These are phyloP conservation scores for Haliclona indistincta DNA, from an alignment of 37 sponge, comb jelly and placozoan genomes.

Conservation along the genomic window DNA sequence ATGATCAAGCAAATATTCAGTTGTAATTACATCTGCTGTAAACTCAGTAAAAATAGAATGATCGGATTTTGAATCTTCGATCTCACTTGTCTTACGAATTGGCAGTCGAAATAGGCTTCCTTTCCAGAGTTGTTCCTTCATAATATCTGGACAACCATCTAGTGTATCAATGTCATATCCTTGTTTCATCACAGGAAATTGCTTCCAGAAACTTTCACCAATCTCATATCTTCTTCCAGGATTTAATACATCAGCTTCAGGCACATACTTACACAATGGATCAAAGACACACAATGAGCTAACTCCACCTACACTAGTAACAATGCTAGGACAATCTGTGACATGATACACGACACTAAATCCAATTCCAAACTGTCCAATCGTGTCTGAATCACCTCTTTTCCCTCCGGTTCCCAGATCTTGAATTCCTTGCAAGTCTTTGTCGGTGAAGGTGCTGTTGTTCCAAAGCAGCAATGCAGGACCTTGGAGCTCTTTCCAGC, in stretches of 20 bases:
- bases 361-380: constrained; percentile 78
- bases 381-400: constrained; percentile 36
- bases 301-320: too few species aligned
- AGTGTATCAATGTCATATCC: constrained; percentile 22
- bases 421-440: constrained; percentile 66
- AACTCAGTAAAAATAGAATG: too few species aligned
- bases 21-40: neutral
- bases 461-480: constrained; percentile 78
- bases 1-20: neutral
- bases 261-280: constrained; percentile 29
- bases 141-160: neutral
- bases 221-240: constrained; percentile 9
- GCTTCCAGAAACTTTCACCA: neutral
- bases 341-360: constrained; percentile 79
- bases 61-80: constrained; percentile 2
- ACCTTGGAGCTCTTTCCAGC: constrained; percentile 68
- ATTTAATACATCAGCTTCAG: neutral
- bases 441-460: constrained; percentile 43
- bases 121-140: constrained; percentile 25
- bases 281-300: constrained; percentile 43
- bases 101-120: constrained; percentile 77
- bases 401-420: constrained; percentile 62
- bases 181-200: constrained; percentile 6
- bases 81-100: constrained; percentile 22
- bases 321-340: constrained; percentile 73